Evolutionary conservation across 1,140 invertebrate species (phyloP), one percentile per base, ranked within the genome.

Genomic region (Drosophila leontia): DNA sequence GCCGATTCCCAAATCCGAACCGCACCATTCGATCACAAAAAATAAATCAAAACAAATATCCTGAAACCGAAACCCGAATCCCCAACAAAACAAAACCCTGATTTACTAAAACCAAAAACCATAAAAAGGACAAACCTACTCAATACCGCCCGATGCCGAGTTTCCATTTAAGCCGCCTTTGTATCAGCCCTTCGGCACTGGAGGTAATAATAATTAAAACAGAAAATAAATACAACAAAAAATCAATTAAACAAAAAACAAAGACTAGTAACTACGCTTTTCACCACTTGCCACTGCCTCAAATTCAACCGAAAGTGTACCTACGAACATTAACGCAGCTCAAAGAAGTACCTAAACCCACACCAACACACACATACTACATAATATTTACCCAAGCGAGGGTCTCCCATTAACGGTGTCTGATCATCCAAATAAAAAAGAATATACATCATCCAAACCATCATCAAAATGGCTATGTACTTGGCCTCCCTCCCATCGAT

Each of bases 41-140:
- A 82, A 56, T 13, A 34, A 63, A 67, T 4, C 13, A 29, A 48
- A 29, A 15, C 45, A 32, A 51, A 51, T 7, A 51, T 34, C 34
- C 48, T 58, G 41, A 74, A 76, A 58, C 74, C 35, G 55, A 69
- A 56, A 63, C 58, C 58, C 5, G 26, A 29, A 29, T 29, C 26
- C 50, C 67, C 67, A 7, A 76, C 75, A 75, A 63, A 80, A 60
- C 48, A 45, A 34, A 63, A 41, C 29, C 37, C 15, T 6, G 56
- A 34, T 61, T 45, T 63, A 78, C 75, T 56, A 56, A 56, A 56
- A 19, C 15, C 59, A 76, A 60, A 79, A 72, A 59, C 44, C 71
- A 78, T 75, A 71, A 82, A 91, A 94, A 95, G 95, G 95, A 94
- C 94, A 95, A 94, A 92, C 94, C 82, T 95, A 95, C 92, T 95